Evolutionary conservation across 1,140 invertebrate genomes (phyloP), one percentile per base, ranked within the genome.

Genomic region (Sinonovacula constricta): DNA sequence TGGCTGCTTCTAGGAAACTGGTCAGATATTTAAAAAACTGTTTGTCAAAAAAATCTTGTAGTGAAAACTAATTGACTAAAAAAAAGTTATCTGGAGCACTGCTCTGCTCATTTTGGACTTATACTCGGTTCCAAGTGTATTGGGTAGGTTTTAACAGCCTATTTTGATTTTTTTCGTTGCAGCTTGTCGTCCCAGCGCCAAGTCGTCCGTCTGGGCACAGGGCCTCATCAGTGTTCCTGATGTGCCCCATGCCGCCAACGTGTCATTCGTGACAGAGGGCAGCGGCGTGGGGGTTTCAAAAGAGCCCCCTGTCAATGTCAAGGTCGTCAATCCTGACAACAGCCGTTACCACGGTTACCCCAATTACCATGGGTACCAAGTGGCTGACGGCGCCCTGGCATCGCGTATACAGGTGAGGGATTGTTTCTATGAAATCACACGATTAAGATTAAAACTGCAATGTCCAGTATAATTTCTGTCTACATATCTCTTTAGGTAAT

Each of bases 191-290:
- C 71, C 60, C 88, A 92, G 72, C 94, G 93, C 88, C 96, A 94
- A 91, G 95, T 94, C 93, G 95, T 97, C 93, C 95, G 95, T 94
- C 95, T 98, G 95, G 97, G 97, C 92, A 95, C 96, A 93, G 97
- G 97, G 96, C 97, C 97, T 97, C 96, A 95, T 96, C 97, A 95
- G 96, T 96, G 95, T 93, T 96, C 95, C 96, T 97, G 96, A 96
- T 96, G 95, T 93, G 92, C 95, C 95, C 95, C 95, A 95, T 93
- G 93, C 94, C 94, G 94, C 85, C 82, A 83, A 86, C 81, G 83
- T 88, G 86, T 90, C 89, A 92, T 93, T 93, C 92, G 92, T 89
- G 93, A 93, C 94, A 94, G 94, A 95, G 94, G 94, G 94, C 94
- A 94, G 93, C 94, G 94, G 94, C 92, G 94, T 95, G 94, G 94